Conservation (phyloP, 2,113 vertebrate species). For the Phalacrocorax brasilianus region DNA sequence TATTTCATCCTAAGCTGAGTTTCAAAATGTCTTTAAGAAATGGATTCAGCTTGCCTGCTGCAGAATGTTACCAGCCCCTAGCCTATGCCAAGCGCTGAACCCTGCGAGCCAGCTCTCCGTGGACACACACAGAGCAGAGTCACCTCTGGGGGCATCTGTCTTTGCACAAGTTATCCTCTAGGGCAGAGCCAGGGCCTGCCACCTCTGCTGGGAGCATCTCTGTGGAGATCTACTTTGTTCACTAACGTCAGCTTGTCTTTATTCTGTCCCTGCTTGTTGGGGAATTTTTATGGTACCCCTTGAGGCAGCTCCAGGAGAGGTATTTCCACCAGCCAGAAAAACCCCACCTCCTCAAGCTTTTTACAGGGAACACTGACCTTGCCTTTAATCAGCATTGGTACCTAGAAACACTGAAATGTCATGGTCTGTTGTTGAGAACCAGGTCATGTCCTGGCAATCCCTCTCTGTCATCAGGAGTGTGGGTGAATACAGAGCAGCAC, state of each 20-base stretch:
- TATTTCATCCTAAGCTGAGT: neutral
- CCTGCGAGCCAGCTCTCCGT: rapidly evolving
- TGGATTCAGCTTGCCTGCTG: neutral
- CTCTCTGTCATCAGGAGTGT: neutral
- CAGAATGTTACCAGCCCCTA: neutral
- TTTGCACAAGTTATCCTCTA: rapidly evolving
- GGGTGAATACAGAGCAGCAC: neutral
- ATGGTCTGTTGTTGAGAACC: neutral
- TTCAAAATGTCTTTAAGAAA: neutral
- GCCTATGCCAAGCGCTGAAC: rapidly evolving
- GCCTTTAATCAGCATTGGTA: neutral
- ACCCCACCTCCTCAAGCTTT: neutral
- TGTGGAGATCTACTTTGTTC: neutral
- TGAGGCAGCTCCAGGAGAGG: neutral
- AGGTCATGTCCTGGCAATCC: neutral
- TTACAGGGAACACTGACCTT: neutral
- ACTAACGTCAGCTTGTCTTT: neutral
- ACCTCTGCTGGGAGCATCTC: neutral
- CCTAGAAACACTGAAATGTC: neutral
- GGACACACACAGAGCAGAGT: neutral
- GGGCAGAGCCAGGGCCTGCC: neutral
- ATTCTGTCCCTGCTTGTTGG: neutral
- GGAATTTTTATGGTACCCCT: neutral
- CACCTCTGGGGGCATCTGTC: neutral
- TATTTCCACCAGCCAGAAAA: neutral